A percentile compares a stretch with the other conserved stretches of the same genome.
These are phyloP conservation scores for Petrosia ficiformis DNA, from an alignment of 37 sponge, comb jelly and placozoan genomes.

Conservation along the genomic window DNA sequence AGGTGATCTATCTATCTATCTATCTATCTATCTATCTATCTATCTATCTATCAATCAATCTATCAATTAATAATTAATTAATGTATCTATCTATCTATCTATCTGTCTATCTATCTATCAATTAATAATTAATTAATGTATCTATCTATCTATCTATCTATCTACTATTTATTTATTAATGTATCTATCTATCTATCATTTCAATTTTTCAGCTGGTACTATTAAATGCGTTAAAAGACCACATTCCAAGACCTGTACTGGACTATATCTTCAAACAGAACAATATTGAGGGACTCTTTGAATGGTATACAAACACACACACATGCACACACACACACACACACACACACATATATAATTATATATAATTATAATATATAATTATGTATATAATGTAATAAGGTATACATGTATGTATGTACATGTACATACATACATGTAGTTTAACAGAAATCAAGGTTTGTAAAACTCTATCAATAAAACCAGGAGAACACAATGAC, in stretches of 20 bases:
- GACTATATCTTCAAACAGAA: conserved; percentile 77
- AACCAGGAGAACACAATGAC: no score
- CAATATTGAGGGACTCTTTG: conserved; percentile 43
- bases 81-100: conserved; percentile 28
- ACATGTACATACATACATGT: no score
- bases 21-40: background rate
- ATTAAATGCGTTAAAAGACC: conserved; percentile 65
- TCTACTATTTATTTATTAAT: background rate
- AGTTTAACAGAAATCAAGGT: no score
- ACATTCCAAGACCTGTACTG: conserved; percentile 62
- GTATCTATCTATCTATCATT: conserved; percentile 27
- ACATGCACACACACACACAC: background rate
- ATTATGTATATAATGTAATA: background rate
- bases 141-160: background rate
- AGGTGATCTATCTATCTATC: conserved; percentile 2
- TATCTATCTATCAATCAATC: background rate
- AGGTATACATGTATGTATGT: background rate
- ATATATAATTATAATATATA: background rate
- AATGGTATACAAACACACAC: conserved; percentile 52
- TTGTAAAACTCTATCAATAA: no score
- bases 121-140: background rate
- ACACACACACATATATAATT: no score
- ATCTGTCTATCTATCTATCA: no score
- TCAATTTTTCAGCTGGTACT: conserved; percentile 47
- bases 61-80: background rate